A percentile compares a stretch with the other conserved stretches of the same genome.
Conservation (phyloP, 2,888 invertebrate species). For the Eremobia ochroleuca region DNA sequence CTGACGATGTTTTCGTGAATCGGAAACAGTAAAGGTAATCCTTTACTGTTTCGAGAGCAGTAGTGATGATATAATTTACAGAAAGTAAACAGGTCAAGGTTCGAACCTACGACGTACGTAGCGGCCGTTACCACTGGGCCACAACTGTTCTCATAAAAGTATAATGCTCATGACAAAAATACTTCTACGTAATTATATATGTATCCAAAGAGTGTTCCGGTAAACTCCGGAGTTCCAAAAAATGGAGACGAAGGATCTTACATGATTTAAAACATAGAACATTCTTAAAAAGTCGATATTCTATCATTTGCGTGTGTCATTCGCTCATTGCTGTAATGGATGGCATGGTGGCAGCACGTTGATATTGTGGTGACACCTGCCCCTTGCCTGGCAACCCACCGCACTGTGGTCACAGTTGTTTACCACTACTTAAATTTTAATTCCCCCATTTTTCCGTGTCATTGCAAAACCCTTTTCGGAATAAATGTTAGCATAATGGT, state of each 20-base stretch:
- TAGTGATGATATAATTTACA: not conserved
- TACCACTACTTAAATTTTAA: constrained; percentile 39
- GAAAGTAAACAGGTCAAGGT: not conserved
- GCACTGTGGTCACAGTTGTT: constrained; percentile 50
- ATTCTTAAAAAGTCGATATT: constrained; percentile 28
- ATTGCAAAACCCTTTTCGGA: not conserved
- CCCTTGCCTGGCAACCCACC: constrained; percentile 40
- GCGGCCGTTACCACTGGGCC: not conserved
- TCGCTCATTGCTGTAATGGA: constrained; percentile 60
- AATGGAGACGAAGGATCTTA: not conserved
- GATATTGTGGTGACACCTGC: constrained; percentile 54
- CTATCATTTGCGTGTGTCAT: constrained; percentile 30
- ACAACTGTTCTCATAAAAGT: not conserved
- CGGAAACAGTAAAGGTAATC: too few relatives aligned
- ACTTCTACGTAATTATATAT: not conserved
- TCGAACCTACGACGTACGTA: not conserved
- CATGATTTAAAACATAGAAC: constrained; percentile 18
- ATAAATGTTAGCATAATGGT: constrained; percentile 9
- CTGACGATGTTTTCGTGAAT: not conserved
- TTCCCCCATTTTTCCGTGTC: constrained; percentile 8
- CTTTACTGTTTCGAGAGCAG: not conserved
- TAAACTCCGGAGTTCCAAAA: not conserved
- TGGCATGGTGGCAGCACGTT: constrained; percentile 47
- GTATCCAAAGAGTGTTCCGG: not conserved
- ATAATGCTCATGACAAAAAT: not conserved